Evolutionary conservation across 1,140 invertebrate species (phyloP).

Genomic region (Arctopsyche grandis): DNA sequence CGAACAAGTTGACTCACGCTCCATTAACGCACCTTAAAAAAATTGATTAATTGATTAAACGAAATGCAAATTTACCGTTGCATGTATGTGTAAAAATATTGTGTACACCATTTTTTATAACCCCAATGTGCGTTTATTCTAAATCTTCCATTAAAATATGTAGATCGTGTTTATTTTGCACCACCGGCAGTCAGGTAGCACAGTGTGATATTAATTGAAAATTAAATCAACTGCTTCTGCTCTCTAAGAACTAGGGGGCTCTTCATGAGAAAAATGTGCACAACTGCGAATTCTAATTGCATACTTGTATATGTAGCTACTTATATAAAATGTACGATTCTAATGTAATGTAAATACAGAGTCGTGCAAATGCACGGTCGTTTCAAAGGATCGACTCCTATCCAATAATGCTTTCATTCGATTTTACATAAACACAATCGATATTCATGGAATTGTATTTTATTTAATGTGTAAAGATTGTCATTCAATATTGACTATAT

Average conservation of each 20-base stretch:
- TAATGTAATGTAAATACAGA: no score
- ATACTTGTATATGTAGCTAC: no score
- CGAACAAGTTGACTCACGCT: background rate
- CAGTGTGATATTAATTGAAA: conserved; percentile 40
- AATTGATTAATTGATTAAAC: conserved; percentile 11
- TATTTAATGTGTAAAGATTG: no score
- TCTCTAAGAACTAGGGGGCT: background rate
- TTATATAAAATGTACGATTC: no score
- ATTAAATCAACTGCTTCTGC: conserved; percentile 27
- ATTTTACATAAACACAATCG: no score
- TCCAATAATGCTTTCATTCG: no score
- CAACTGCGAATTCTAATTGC: background rate
- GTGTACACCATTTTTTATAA: background rate
- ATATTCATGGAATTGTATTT: no score
- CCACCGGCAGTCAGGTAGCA: conserved; percentile 16
- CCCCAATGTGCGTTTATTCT: background rate
- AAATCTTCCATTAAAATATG: conserved; percentile 24
- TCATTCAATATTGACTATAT: no score
- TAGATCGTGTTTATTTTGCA: conserved; percentile 38
- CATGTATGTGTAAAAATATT: background rate
- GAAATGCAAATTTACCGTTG: conserved; percentile 1
- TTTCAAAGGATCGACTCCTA: no score
- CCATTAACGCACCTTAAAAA: background rate
- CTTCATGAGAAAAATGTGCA: conserved; percentile 19
- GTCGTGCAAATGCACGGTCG: no score